These are phyloP conservation scores for Formica selysi DNA, from an alignment of 1,140 invertebrate genomes.

Conservation along the genomic window DNA sequence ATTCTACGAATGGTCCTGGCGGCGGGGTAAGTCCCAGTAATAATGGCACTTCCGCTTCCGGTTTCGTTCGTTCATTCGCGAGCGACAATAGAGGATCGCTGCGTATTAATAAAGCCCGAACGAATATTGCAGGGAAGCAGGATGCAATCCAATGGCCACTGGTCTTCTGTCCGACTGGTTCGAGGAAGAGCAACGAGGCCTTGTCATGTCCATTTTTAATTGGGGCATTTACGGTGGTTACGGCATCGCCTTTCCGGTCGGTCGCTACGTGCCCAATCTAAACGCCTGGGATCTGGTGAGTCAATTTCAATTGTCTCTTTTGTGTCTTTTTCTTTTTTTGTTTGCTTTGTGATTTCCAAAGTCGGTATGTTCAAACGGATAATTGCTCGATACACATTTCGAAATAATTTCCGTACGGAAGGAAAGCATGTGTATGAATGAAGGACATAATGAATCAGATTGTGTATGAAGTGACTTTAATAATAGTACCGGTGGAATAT, in stretches of 20 bases:
- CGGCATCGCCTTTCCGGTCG: slow-evolving; percentile 96
- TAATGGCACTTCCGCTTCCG: slow-evolving; percentile 25
- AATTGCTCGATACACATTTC: slow-evolving; percentile 17
- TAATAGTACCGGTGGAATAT: not conserved
- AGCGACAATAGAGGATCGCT: not conserved
- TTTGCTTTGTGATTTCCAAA: not conserved
- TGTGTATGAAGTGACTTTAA: not conserved
- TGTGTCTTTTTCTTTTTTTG: not conserved
- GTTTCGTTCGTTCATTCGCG: not conserved
- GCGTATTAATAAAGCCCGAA: slow-evolving; percentile 16
- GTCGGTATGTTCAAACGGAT: not conserved
- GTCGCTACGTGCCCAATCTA: slow-evolving; percentile 93
- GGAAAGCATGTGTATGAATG: not conserved
- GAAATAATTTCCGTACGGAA: slow-evolving; percentile 24
- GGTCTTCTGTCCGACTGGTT: slow-evolving; percentile 95
- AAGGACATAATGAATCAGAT: not conserved
- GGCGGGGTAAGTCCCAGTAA: slow-evolving; percentile 88
- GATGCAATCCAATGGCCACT: slow-evolving; percentile 95
- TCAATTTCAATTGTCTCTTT: slow-evolving; percentile 54
- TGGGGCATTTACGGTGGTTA: slow-evolving; percentile 98
- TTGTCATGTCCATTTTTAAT: slow-evolving; percentile 97
- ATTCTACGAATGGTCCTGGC: slow-evolving; percentile 95
- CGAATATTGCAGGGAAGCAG: slow-evolving; percentile 90
- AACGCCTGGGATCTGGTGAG: slow-evolving; percentile 92
- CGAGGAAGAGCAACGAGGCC: slow-evolving; percentile 92